Evolutionary conservation across 37 sponge, comb jelly and placozoan species (phyloP), one percentile per base, ranked within the genome.

Genomic region (Haliclona indistincta): DNA sequence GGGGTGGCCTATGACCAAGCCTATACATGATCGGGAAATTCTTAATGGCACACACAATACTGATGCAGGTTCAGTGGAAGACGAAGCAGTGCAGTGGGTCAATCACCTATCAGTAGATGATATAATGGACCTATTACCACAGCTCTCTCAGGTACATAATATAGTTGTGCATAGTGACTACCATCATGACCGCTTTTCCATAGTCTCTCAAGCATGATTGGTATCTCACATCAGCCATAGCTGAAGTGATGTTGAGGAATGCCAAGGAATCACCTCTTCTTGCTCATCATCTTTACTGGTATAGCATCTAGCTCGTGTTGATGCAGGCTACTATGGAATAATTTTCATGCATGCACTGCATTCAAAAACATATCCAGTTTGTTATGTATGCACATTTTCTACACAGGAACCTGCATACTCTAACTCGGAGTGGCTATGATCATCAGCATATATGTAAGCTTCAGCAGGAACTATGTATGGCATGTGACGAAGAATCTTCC

Each of bases 281-380:
- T 15, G 80, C 90, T 35, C 85, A 89, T 55, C 32, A 35, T 43
- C 85, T 89, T 33, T 89, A 67, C 70, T 89, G 90, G 90, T 76
- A 26, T 22, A 39, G 22, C 7, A n/a, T n/a, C n/a, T n/a, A n/a
- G n/a, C n/a, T n/a, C n/a, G n/a, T n/a, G n/a, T n/a, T n/a, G n/a
- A n/a, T n/a, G n/a, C n/a, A n/a, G n/a, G n/a, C n/a, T n/a, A n/a
- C n/a, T n/a, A n/a, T n/a, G n/a, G n/a, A n/a, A n/a, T n/a, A n/a
- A n/a, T n/a, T n/a, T n/a, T n/a, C n/a, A n/a, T n/a, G n/a, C n/a
- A n/a, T n/a, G n/a, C n/a, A n/a, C n/a, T n/a, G n/a, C n/a, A n/a
- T n/a, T n/a, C n/a, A n/a, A n/a, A n/a, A n/a, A n/a, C n/a, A n/a
- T n/a, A n/a, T n/a, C n/a, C n/a, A n/a, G n/a, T n/a, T n/a, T n/a